Conservation (phyloP, 1,140 invertebrate species). For the Pogonus chalceus region DNA sequence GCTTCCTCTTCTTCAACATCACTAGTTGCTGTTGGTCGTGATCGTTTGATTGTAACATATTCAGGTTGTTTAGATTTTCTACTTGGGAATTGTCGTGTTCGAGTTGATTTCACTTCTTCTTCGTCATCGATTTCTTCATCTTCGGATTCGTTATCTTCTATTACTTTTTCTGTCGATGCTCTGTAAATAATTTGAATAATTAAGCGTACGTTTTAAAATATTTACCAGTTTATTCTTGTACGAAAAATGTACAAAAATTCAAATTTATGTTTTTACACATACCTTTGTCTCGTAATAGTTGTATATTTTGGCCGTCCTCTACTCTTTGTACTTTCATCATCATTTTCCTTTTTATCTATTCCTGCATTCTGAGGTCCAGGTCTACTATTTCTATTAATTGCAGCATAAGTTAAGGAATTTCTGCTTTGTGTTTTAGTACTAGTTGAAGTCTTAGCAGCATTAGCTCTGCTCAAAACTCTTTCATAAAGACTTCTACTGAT, state of each 20-base stretch:
- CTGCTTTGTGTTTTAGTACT: background rate
- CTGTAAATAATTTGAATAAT: constrained; percentile 17
- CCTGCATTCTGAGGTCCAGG: constrained; percentile 62
- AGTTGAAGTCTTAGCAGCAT: background rate
- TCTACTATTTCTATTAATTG: constrained; percentile 44
- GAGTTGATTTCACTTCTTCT: constrained; percentile 29
- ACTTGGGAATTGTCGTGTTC: constrained; percentile 25
- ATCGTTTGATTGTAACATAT: constrained; percentile 56
- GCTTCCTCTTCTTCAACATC: constrained; percentile 21
- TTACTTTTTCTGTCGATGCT: constrained; percentile 19
- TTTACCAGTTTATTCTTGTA: background rate
- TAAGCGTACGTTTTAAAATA: constrained; percentile 7
- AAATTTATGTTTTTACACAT: constrained; percentile 11
- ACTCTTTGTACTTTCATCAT: constrained; percentile 27
- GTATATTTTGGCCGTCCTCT: constrained; percentile 52
- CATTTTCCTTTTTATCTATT: constrained; percentile 37
- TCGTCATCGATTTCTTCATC: constrained; percentile 31
- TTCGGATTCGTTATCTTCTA: constrained; percentile 23
- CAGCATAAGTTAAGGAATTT: constrained; percentile 27
- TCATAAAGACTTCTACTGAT: constrained; percentile 65
- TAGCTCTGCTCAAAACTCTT: constrained; percentile 45
- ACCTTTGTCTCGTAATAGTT: constrained; percentile 41
- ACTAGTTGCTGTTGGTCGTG: constrained; percentile 41
- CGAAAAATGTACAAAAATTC: too few species aligned
- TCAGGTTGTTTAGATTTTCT: constrained; percentile 37